Evolutionary conservation across 2,888 invertebrate genomes (phyloP), one percentile per base, ranked within the genome.

Genomic region (Athrips mouffetella): DNA sequence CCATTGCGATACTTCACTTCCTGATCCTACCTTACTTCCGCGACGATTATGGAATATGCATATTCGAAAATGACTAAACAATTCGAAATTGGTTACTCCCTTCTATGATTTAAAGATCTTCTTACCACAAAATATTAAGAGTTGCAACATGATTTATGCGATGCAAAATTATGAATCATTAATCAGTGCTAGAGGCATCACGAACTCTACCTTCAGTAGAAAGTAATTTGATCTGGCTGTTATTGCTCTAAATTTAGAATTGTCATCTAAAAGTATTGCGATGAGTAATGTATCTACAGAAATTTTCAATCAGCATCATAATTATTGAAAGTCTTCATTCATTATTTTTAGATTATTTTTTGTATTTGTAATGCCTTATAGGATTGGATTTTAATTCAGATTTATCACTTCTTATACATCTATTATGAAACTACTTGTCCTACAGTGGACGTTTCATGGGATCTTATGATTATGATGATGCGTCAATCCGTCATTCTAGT

Each of bases 211-310:
- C 59, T 55, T 59, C 55, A 56, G 37, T 37, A 48, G 49, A 59
- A 59, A 63, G 59, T 54, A 61, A 54, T 59, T 58, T 56, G 54
- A 56, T 59, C 57, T 49, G 49, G 46, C 42, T 53, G 54, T 58
- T 53, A 60, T 55, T 62, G 52, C 51, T 55, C 49, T 44, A 50
- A 48, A 53, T 60, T 63, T 57, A 59, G 51, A 54, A 52, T 51
- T 55, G 58, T 63, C 61, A 63, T 63, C 53, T 3, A 27, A 29
- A 29, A 2, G 27, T 5, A n/a, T n/a, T n/a, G n/a, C n/a, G n/a
- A n/a, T n/a, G n/a, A n/a, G n/a, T n/a, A n/a, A n/a, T n/a, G n/a
- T n/a, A n/a, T n/a, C n/a, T n/a, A n/a, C n/a, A n/a, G n/a, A n/a
- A n/a, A n/a, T n/a, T n/a, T n/a, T n/a, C n/a, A n/a, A n/a, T n/a